Evolutionary conservation across 2,797 vertebrate genomes (phyloP), one percentile per base, ranked within the genome.

Genomic region (Sciurus vulgaris): DNA sequence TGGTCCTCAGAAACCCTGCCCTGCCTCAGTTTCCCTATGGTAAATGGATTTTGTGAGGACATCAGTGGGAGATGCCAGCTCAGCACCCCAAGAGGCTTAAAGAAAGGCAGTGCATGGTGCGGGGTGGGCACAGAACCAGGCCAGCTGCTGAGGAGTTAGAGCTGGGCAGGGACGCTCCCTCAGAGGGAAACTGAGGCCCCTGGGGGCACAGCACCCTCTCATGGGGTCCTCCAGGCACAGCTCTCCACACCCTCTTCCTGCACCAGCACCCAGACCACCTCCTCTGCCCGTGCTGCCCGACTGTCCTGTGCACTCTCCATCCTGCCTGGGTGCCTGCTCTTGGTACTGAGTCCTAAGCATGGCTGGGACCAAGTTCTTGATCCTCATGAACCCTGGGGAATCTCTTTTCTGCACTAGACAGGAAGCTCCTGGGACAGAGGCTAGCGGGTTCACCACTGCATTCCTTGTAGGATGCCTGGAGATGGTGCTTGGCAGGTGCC

Each of bases 261-360:
- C 1, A 0, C 2, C 2, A 17, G 51, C 0, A 9, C 14, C 41
- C 24, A 7, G 18, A 44, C 17, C 1, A 2, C 20, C 47, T 63
- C 38, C 59, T 20, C 59, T 2, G 63, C 22, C 10, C 35, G 18
- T 35, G 12, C 22, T 85, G 13, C 6, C 1, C 28, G 5, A 24
- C 41, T 0, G 5, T 38, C 33, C 54, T 61, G 20, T 35, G 78
- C 22, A 1, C 30, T 9, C 14, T 38, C 26, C 33, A 15, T 13
- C n/a, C 22, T 17, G 65, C 41, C 2, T 0, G 17, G 22, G 5
- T 18, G 38, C 6, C 87, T 33, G 20, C 56, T n/a, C 35, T 14
- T 24, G 85, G 38, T 0, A 2, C 54, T 18, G 51, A 18, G 6
- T 33, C 30, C 56, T 28, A 4, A 17, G 47, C 20, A 38, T 2